Percentiles rank a stretch among this genome's conserved stretches.
These are phyloP conservation scores for Aspiorhynchus laticeps DNA, from an alignment of 2,113 vertebrate genomes.

Conservation along the genomic window DNA sequence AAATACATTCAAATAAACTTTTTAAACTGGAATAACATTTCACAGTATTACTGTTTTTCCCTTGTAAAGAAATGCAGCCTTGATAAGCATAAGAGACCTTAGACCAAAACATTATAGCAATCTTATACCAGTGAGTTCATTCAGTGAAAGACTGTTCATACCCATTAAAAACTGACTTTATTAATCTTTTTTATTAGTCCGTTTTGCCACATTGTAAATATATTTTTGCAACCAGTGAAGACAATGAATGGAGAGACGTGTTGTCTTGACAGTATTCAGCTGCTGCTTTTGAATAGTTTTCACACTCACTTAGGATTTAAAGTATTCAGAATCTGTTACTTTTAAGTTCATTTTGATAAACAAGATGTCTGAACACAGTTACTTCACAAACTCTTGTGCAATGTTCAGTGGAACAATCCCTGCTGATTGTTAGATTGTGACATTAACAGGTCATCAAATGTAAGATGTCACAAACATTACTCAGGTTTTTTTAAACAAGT, in stretches of 20 bases:
- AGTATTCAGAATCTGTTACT: neutral
- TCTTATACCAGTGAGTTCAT: neutral
- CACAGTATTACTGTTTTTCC: neutral
- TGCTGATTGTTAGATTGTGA: constrained; percentile 13
- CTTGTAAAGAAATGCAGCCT: neutral
- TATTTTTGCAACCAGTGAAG: neutral
- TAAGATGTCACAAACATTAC: neutral
- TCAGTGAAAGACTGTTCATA: neutral
- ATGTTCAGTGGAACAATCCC: neutral
- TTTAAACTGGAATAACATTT: neutral
- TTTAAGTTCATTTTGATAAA: constrained; percentile 10
- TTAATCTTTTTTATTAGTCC: neutral
- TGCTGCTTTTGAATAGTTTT: neutral
- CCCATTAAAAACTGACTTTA: neutral
- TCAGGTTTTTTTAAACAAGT: neutral
- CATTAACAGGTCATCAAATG: constrained; percentile 1
- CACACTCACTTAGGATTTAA: neutral
- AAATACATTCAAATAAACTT: neutral
- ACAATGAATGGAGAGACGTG: neutral
- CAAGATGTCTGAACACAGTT: constrained; percentile 4
- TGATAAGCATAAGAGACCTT: neutral
- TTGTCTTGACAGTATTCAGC: neutral
- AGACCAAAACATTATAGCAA: neutral
- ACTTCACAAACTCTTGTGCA: constrained; percentile 28
- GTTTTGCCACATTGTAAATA: neutral